These are phyloP conservation scores for Silurus asotus DNA, from an alignment of 2,113 vertebrate genomes.

Conservation along the genomic window DNA sequence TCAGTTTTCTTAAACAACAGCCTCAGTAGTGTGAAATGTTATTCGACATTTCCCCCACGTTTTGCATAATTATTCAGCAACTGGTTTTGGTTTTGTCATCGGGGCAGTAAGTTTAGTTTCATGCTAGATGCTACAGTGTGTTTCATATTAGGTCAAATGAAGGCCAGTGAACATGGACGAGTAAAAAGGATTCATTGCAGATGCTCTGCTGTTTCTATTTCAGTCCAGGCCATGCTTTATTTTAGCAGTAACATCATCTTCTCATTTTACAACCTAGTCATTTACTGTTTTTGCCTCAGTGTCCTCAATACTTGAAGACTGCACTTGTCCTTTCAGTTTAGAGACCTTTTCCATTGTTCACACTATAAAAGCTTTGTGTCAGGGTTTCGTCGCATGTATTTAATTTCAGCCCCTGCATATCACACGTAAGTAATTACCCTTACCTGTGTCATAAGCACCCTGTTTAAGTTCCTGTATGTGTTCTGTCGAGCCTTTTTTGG, in stretches of 20 bases:
- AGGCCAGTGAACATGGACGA: background rate
- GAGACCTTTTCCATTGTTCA: background rate
- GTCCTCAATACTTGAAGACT: background rate
- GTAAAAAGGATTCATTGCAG: background rate
- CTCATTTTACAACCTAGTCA: background rate
- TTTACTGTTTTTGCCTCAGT: background rate
- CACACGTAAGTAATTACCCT: no score
- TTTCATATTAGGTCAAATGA: background rate
- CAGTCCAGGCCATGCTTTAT: background rate
- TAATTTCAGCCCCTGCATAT: no score
- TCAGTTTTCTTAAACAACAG: background rate
- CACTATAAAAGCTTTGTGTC: no score
- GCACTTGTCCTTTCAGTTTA: background rate
- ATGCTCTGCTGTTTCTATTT: slow-evolving; percentile 2
- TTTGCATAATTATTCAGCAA: background rate
- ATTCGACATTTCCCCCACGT: background rate
- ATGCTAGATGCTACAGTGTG: background rate
- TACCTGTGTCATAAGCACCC: no score
- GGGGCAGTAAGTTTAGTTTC: background rate
- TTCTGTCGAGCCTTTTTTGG: no score
- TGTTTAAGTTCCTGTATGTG: no score
- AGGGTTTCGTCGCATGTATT: no score
- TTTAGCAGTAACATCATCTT: background rate
- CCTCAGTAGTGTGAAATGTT: background rate
- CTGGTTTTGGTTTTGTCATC: background rate